phyloP scores from a whole-genome alignment of 1,140 invertebrate genomes.

The Diprion similis region DNA sequence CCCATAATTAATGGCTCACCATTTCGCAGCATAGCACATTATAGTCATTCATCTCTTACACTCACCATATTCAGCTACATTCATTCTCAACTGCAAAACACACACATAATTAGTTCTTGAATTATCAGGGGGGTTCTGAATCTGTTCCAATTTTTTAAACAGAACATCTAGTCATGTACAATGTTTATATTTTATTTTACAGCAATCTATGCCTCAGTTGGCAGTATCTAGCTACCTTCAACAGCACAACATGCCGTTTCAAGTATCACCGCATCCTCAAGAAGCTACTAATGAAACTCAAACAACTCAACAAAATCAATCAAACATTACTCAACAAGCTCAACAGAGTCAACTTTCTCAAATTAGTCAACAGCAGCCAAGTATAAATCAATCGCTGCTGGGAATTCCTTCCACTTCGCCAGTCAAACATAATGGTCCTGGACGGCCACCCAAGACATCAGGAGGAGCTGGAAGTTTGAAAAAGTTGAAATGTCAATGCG shows the following conservation, averaged over 20 bases:
- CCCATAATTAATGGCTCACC: too few relatives aligned
- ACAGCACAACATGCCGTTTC: constrained; percentile 31
- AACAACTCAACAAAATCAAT: constrained; percentile 27
- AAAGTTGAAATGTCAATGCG: constrained; percentile 60
- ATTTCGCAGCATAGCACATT: too few relatives aligned
- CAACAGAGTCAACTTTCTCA: constrained; percentile 23
- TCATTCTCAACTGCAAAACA: too few relatives aligned
- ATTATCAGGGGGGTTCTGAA: neutral
- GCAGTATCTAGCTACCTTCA: constrained; percentile 36
- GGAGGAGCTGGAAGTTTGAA: constrained; percentile 35
- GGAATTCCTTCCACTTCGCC: constrained; percentile 26
- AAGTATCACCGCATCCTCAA: constrained; percentile 31
- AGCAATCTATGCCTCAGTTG: constrained; percentile 33
- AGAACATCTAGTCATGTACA: neutral
- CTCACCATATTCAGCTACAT: too few relatives aligned
- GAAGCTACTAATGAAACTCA: constrained; percentile 23
- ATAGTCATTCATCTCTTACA: too few relatives aligned
- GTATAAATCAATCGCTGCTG: constrained; percentile 35
- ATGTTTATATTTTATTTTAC: constrained; percentile 15
- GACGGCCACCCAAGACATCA: constrained; percentile 44
- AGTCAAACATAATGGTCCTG: constrained; percentile 43
- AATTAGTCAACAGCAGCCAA: constrained; percentile 19
- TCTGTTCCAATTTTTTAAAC: constrained; percentile 14
- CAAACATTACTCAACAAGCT: constrained; percentile 22
- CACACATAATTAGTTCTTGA: too few relatives aligned